Base-by-base conservation (phyloP, 2,888 invertebrate genomes). In the Phyto melanocephala region DNA sequence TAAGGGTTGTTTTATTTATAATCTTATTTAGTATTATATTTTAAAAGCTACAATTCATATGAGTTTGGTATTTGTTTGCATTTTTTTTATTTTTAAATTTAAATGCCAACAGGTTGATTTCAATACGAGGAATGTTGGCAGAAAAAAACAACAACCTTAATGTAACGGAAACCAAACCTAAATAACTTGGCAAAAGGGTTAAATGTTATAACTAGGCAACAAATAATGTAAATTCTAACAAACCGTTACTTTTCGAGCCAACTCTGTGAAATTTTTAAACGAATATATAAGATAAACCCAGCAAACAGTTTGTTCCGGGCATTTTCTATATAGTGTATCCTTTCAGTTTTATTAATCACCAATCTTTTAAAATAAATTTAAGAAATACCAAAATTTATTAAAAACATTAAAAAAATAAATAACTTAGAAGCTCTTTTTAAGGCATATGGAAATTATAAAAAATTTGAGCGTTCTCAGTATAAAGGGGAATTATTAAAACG, bases 91-190 rank as follows among this genome's bases (percentile, higher is more conserved):
- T 6, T 24, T 42, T 40, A 20, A 17, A 70, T 74, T 81, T 78
- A 85, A 85, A 85, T 81, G 84, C 84, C 85, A 85, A 85, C 85
- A 85, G 85, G 85, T 85, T 81, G 84, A 72, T 80, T 81, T 76
- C 33, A 58, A 79, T 22, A 42, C 33, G 15, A 40, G 68, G 42
- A 76, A 37, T 67, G 74, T 68, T 80, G 76, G 13, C 50, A 5
- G 47, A 70, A 63, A 63, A 37, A 67, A 63, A 71, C 54, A 65
- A 56, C n/a, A 67, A 65, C 56, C 24, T 24, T 22, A 67, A 80
- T 60, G 60, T 67, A 74, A 65, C 54, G 74, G 80, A 76, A 70
- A 28, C 47, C 75, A 60, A 67, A 78, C 54, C 70, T 75, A 78
- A 78, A 78, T 74, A 71, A 71, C 74, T 76, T 58, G 15, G 70